These are phyloP conservation scores for Seladonia tumulorum DNA, from an alignment of 2,888 invertebrate genomes.

Conservation along the genomic window DNA sequence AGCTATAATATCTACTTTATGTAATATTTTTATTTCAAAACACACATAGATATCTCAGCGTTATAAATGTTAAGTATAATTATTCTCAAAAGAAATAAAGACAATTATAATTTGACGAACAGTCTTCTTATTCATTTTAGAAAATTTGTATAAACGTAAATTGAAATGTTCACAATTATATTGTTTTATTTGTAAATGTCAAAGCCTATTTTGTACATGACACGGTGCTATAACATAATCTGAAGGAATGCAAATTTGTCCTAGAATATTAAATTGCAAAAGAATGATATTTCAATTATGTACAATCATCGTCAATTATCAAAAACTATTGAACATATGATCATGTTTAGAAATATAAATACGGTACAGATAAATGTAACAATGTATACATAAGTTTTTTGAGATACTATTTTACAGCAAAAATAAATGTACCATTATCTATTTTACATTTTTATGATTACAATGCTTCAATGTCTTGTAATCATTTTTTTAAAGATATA, in stretches of 20 bases:
- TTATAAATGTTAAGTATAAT: conserved; percentile 41
- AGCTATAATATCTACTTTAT: conserved; percentile 25
- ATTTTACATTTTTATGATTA: conserved; percentile 40
- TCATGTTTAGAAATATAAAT: conserved; percentile 39
- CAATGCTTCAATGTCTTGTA: conserved; percentile 12
- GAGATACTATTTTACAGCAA: conserved; percentile 50
- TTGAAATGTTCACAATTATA: conserved; percentile 36
- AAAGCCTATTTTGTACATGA: conserved; percentile 71
- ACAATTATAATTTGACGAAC: conserved; percentile 26
- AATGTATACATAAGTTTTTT: conserved; percentile 31
- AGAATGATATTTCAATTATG: conserved; percentile 55
- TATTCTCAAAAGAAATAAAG: conserved; percentile 26
- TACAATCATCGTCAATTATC: conserved; percentile 60
- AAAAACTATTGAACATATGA: conserved; percentile 49
- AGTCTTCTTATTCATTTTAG: conserved; percentile 8
- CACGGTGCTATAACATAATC: conserved; percentile 69
- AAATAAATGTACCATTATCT: conserved; percentile 48
- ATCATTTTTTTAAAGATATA: conserved; percentile 14
- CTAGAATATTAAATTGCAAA: conserved; percentile 53
- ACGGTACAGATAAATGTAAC: conserved; percentile 30
- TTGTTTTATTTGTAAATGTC: conserved; percentile 59
- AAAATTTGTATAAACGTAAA: conserved; percentile 30
- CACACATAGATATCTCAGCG: conserved; percentile 9
- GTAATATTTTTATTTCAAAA: conserved; percentile 27
- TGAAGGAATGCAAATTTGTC: conserved; percentile 65